phyloP scores from a whole-genome alignment of 2,888 invertebrate species.

The Brachypalpus laphriformis region DNA sequence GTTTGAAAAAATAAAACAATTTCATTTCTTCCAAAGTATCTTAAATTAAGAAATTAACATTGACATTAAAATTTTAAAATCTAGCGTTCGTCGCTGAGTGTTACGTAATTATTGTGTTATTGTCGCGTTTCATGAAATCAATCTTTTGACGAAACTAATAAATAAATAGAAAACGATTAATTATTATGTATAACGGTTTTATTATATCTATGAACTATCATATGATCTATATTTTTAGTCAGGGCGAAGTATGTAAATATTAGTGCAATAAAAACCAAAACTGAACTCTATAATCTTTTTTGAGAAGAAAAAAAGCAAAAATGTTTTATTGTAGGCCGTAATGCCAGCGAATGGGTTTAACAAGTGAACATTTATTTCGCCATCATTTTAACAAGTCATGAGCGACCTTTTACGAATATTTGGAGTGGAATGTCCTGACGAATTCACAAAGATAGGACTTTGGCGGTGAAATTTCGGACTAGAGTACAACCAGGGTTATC shows the following conservation, averaged over 20 bases:
- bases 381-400: too few species aligned
- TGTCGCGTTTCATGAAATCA: constrained; percentile 15
- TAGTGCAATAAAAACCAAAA: constrained; percentile 70
- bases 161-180: not conserved
- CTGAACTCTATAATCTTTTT: constrained; percentile 45
- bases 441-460: too few species aligned
- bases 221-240: constrained; percentile 54
- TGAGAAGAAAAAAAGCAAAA: not conserved
- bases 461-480: too few species aligned
- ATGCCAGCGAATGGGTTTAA: too few species aligned
- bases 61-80: constrained; percentile 1
- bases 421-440: too few species aligned
- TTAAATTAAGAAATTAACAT: constrained; percentile 42
- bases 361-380: too few species aligned
- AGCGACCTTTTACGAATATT: too few species aligned
- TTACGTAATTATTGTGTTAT: constrained; percentile 11
- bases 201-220: constrained; percentile 51
- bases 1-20: constrained; percentile 12
- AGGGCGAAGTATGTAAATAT: constrained; percentile 67
- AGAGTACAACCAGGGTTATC: too few species aligned
- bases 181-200: constrained; percentile 44
- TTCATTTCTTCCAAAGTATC: constrained; percentile 56
- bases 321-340: not conserved
- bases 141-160: not conserved
- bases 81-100: not conserved